These are phyloP conservation scores for Oscheius sp. DNA, from an alignment of 1,140 invertebrate species.

Conservation along the genomic window DNA sequence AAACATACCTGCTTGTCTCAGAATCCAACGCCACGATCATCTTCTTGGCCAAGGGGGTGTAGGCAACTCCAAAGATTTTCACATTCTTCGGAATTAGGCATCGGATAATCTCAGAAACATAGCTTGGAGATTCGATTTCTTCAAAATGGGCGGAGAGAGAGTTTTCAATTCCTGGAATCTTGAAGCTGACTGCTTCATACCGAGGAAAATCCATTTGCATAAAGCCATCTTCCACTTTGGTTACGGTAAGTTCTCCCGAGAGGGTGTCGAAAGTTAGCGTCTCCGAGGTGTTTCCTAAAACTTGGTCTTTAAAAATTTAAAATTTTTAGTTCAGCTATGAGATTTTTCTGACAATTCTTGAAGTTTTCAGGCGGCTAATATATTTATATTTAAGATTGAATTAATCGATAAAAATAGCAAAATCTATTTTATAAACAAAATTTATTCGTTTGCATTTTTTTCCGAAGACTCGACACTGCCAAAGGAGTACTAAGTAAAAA, in stretches of 20 bases:
- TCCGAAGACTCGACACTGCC: too few relatives aligned
- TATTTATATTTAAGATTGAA: too few relatives aligned
- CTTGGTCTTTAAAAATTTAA: too few relatives aligned
- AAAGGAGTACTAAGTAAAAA: too few relatives aligned
- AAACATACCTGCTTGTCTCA: slow-evolving; percentile 45
- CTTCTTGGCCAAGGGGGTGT: slow-evolving; percentile 31
- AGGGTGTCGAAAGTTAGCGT: slow-evolving; percentile 40
- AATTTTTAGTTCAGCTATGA: too few relatives aligned
- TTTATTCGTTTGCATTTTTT: too few relatives aligned
- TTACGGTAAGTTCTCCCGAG: slow-evolving; percentile 46
- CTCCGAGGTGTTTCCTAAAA: not conserved
- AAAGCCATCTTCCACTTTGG: slow-evolving; percentile 33
- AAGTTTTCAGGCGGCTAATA: too few relatives aligned
- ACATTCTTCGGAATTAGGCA: slow-evolving; percentile 22
- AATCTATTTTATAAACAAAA: too few relatives aligned
- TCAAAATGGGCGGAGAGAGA: too few relatives aligned
- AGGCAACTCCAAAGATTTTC: not conserved
- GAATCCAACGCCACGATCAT: slow-evolving; percentile 52
- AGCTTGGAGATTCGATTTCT: slow-evolving; percentile 19
- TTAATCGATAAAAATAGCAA: too few relatives aligned
- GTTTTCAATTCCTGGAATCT: slow-evolving; percentile 8
- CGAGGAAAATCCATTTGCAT: slow-evolving; percentile 40
- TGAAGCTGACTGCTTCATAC: slow-evolving; percentile 20
- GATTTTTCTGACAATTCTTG: too few relatives aligned
- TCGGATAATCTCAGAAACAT: slow-evolving; percentile 28